These are phyloP conservation scores for Oxyruncus cristatus DNA, from an alignment of 2,113 vertebrate genomes.

Conservation along the genomic window DNA sequence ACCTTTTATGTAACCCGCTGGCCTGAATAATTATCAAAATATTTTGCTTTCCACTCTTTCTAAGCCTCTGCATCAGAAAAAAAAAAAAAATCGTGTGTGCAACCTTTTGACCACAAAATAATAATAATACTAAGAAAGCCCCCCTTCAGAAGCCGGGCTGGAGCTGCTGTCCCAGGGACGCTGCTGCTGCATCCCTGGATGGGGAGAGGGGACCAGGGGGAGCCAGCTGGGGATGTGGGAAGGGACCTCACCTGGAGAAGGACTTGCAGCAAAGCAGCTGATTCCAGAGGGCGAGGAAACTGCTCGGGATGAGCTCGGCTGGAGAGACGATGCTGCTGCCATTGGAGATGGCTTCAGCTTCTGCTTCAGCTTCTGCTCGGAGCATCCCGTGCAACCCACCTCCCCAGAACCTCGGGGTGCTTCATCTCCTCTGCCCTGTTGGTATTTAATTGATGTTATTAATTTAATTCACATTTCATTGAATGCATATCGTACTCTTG, in stretches of 20 bases:
- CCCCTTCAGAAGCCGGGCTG: slow-evolving; percentile 33
- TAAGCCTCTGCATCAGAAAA: slow-evolving; percentile 78
- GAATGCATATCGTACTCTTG: neutral
- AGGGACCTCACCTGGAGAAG: neutral
- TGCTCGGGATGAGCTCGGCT: fast-evolving
- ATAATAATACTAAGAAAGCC: slow-evolving; percentile 66
- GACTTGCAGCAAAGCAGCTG: neutral
- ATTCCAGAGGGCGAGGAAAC: neutral
- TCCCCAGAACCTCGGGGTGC: fast-evolving
- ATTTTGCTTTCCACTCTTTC: slow-evolving; percentile 96
- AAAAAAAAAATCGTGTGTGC: slow-evolving; percentile 51
- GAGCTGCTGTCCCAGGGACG: neutral
- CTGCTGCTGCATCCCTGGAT: neutral
- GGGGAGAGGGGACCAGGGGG: neutral
- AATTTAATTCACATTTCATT: too few species aligned
- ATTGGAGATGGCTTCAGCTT: neutral
- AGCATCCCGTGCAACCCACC: fast-evolving
- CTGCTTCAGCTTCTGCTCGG: neutral
- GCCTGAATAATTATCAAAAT: slow-evolving; percentile 94
- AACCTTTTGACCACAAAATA: slow-evolving; percentile 80
- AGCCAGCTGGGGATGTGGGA: neutral
- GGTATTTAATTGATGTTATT: neutral
- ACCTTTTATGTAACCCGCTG: slow-evolving; percentile 94
- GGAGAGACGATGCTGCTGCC: neutral
- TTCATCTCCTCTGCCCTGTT: neutral